Evolutionary conservation across 2,888 invertebrate species (phyloP).

Genomic region (Diadromus collaris): DNA sequence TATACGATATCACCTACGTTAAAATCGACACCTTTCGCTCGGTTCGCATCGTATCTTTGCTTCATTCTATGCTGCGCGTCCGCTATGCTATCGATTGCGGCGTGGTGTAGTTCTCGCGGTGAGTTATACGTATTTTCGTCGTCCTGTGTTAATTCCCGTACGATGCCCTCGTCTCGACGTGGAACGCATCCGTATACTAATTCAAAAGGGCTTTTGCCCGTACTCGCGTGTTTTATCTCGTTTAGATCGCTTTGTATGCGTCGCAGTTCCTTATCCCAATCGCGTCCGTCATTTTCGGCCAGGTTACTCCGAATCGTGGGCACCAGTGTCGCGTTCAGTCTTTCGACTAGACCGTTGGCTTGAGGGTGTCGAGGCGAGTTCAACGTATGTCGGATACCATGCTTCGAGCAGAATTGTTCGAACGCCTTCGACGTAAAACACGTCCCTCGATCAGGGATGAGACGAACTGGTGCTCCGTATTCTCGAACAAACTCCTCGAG

Average conservation of each 20-base stretch:
- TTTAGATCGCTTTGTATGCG: slow-evolving; percentile 58
- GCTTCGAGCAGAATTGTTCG: no score
- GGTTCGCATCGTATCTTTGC: slow-evolving; percentile 9
- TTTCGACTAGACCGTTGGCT: no score
- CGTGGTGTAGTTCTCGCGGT: slow-evolving; percentile 15
- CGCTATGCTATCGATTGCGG: background rate
- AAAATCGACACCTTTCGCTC: background rate
- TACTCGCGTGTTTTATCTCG: slow-evolving; percentile 56
- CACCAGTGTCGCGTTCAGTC: no score
- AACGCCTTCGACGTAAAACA: slow-evolving; percentile 45
- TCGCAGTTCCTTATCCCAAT: slow-evolving; percentile 1
- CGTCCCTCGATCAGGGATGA: slow-evolving; percentile 59
- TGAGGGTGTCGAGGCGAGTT: no score
- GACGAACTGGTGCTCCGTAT: slow-evolving; percentile 52
- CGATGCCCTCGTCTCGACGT: slow-evolving; percentile 3
- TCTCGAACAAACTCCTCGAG: slow-evolving; percentile 50
- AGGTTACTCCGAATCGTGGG: no score
- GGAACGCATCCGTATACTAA: slow-evolving; percentile 53
- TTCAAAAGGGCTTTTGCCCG: no score
- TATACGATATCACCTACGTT: slow-evolving; percentile 26
- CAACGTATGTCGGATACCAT: no score
- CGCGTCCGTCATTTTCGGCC: slow-evolving; percentile 5
- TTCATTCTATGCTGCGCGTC: slow-evolving; percentile 18
- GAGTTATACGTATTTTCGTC: background rate
- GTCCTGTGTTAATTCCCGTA: background rate